Percentiles rank a stretch among this genome's conserved stretches.
These are phyloP conservation scores for Martes martes DNA, from an alignment of 2,113 vertebrate genomes.

Conservation along the genomic window DNA sequence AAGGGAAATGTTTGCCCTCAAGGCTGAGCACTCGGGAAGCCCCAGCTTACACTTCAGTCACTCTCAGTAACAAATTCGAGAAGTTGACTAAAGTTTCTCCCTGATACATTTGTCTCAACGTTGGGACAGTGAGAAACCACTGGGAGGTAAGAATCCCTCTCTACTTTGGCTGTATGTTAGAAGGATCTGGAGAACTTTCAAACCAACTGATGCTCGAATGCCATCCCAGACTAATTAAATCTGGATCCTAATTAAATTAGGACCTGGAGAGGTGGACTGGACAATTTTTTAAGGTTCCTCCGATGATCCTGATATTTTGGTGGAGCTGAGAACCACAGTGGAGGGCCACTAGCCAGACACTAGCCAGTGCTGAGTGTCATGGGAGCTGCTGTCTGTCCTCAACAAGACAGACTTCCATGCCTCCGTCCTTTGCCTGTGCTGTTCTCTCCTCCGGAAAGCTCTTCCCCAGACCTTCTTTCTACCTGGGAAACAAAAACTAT, in stretches of 20 bases:
- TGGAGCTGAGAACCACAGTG: background rate
- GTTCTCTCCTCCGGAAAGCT: background rate
- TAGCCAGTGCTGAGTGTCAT: background rate
- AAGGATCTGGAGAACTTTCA: background rate
- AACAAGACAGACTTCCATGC: background rate
- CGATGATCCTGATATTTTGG: background rate
- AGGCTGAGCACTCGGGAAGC: slow-evolving; percentile 35
- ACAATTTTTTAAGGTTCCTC: background rate
- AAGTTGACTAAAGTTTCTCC: slow-evolving; percentile 42
- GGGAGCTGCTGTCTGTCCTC: background rate
- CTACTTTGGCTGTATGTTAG: background rate
- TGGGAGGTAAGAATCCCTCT: background rate
- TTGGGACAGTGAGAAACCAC: background rate
- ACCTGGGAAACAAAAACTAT: background rate
- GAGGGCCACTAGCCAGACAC: background rate
- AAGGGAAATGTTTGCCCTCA: slow-evolving; percentile 58
- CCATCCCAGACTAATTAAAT: background rate
- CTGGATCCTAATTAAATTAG: background rate
- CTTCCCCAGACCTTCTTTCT: background rate
- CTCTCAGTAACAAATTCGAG: slow-evolving; percentile 7
- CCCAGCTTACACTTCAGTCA: background rate
- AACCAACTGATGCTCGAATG: background rate
- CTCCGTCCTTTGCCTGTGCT: background rate
- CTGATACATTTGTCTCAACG: background rate
- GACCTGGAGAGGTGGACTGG: background rate